These are phyloP conservation scores for Drosophila funebris DNA, from an alignment of 1,140 invertebrate species.

Conservation along the genomic window DNA sequence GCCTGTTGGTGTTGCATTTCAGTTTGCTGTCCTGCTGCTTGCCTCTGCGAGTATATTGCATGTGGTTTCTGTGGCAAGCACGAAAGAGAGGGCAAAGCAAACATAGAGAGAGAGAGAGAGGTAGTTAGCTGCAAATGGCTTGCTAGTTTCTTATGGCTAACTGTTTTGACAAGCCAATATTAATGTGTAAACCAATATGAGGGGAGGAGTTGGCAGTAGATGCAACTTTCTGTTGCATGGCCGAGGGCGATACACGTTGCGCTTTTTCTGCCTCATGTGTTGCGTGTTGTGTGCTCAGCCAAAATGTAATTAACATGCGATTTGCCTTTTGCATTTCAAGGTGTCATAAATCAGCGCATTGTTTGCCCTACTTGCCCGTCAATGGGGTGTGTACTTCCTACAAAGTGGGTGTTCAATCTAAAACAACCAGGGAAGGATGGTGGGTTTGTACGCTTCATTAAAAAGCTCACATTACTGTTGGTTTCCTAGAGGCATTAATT, in stretches of 20 bases:
- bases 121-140: conserved; percentile 31
- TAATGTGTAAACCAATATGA: conserved; percentile 35
- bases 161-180: conserved; percentile 59
- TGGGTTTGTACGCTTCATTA: conserved; percentile 44
- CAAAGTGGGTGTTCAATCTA: conserved; percentile 4
- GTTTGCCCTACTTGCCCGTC: conserved; percentile 33
- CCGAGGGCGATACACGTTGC: neutral
- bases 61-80: conserved; percentile 60
- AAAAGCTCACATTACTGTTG: conserved; percentile 61
- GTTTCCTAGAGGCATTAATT: conserved; percentile 55
- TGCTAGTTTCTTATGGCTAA: conserved; percentile 57
- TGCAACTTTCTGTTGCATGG: conserved; percentile 41
- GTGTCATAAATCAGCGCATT: conserved; percentile 71
- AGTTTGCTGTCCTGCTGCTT: conserved; percentile 18
- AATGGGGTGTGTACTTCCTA: conserved; percentile 9
- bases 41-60: conserved; percentile 57
- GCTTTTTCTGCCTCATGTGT: conserved; percentile 2
- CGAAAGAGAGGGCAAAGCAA: neutral
- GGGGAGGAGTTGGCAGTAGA: conserved; percentile 6
- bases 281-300: neutral
- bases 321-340: conserved; percentile 60
- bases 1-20: conserved; percentile 57
- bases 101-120: neutral
- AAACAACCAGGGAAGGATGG: neutral
- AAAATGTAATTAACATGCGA: conserved; percentile 70